Conservation (phyloP, 2,888 invertebrate genomes). For the Dryobota labecula region DNA sequence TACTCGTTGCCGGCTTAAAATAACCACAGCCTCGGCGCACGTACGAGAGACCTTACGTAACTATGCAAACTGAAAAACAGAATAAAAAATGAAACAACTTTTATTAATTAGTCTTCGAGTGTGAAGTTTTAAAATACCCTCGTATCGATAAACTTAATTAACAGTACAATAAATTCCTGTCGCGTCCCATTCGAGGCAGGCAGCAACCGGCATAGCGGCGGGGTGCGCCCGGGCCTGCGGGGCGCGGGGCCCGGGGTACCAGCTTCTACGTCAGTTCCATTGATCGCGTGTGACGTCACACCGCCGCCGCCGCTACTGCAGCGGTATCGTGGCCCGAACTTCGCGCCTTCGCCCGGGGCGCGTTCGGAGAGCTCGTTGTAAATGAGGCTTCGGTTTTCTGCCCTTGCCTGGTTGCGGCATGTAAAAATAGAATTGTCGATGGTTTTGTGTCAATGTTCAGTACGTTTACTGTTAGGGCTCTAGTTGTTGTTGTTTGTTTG, state of each 20-base stretch:
- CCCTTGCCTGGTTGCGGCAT: conserved; percentile 54
- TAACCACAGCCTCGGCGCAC: conserved; percentile 23
- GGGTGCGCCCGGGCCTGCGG: conserved; percentile 63
- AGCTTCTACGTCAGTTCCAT: conserved; percentile 82
- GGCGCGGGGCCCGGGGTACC: conserved; percentile 54
- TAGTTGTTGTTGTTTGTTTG: background rate
- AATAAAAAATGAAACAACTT: conserved; percentile 27
- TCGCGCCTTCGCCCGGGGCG: conserved; percentile 64
- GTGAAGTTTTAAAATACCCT: conserved; percentile 55
- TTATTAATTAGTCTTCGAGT: conserved; percentile 53
- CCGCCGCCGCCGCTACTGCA: conserved; percentile 72
- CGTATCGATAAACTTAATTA: conserved; percentile 69
- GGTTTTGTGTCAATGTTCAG: conserved; percentile 39
- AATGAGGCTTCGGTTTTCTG: conserved; percentile 61
- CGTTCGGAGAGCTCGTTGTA: conserved; percentile 51
- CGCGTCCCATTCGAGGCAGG: conserved; percentile 57
- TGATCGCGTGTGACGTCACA: conserved; percentile 85
- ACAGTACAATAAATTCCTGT: conserved; percentile 66
- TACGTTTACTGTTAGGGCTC: conserved; percentile 14
- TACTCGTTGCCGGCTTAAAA: conserved; percentile 31
- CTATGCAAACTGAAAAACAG: conserved; percentile 12
- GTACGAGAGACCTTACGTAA: conserved; percentile 41
- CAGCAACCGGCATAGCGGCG: conserved; percentile 57
- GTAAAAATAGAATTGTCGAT: conserved; percentile 54
- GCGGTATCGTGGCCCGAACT: conserved; percentile 68